phyloP scores from a whole-genome alignment of 2,888 invertebrate genomes.

The Beris chalybata region DNA sequence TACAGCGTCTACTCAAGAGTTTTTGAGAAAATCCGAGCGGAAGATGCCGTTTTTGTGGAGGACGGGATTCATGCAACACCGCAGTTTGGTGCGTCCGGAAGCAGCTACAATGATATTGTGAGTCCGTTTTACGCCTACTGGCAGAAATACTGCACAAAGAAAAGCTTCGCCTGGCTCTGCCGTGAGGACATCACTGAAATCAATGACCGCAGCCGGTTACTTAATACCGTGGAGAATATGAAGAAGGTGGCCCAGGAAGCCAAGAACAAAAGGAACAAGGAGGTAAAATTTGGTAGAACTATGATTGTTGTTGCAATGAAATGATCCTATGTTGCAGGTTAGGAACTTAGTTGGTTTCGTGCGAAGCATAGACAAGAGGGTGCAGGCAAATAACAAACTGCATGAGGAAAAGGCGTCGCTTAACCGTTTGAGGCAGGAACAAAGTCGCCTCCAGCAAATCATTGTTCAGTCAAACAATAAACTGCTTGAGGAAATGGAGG shows the following conservation, averaged over 20 bases:
- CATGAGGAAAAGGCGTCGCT: constrained; percentile 79
- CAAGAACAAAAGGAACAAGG: constrained; percentile 90
- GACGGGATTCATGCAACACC: constrained; percentile 73
- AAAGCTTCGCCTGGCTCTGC: constrained; percentile 89
- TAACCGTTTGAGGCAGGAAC: constrained; percentile 70
- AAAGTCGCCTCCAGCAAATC: constrained; percentile 68
- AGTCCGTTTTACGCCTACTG: constrained; percentile 92
- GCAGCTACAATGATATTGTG: constrained; percentile 82
- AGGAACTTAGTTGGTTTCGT: constrained; percentile 90
- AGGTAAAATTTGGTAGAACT: constrained; percentile 68
- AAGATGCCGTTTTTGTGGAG: constrained; percentile 82
- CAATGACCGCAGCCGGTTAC: constrained; percentile 75
- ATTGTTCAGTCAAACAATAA: constrained; percentile 75
- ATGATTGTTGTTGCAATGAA: background rate
- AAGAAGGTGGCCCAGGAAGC: constrained; percentile 90
- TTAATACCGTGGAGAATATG: constrained; percentile 93
- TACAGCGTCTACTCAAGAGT: constrained; percentile 86
- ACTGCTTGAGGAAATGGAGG: constrained; percentile 75
- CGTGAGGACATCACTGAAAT: constrained; percentile 85
- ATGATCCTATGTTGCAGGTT: constrained; percentile 60
- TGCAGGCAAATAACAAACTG: constrained; percentile 70
- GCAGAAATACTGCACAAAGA: constrained; percentile 90
- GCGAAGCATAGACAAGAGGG: constrained; percentile 88
- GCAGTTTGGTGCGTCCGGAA: constrained; percentile 77
- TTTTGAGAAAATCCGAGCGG: constrained; percentile 81